Evolutionary conservation across 2,113 vertebrate species (phyloP), one percentile per base, ranked within the genome.

Genomic region (Glaucomys volans): DNA sequence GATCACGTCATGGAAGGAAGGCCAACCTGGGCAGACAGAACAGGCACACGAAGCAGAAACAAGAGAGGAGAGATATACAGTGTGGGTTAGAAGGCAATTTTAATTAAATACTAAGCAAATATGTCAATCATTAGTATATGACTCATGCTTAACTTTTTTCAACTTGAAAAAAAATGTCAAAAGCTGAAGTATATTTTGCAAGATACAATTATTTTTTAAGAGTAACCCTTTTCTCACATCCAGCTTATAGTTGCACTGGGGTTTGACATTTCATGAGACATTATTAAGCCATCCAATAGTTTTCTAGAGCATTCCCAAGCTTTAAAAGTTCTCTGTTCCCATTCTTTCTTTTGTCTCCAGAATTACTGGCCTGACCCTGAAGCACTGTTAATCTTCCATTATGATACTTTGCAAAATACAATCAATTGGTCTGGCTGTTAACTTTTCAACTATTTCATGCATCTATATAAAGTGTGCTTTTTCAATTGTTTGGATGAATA

Each of bases 1-100:
- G 95, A 99, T 92, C 88, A 99, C 98, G 91, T 99, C 99, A 5
- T 97, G 99, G 98, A 99, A 99, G 9, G 99, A 99, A 32, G 99
- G 99, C 99, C 99, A 99, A 84, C 99, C 99, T 99, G 97, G 93
- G 94, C 88, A 94, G 93, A 94, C 88, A 94, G 20, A 92, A 74
- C 28, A 35, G 57, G 26, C 91, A 97, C 8, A 44, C 44, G 35
- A 81, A 64, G 22, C 7, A n/a, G 4, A 85, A 88, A 62, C 35
- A 75, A 75, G 59, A 71, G 20, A 81, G 42, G 57, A 95, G 9
- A 96, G 40, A 94, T 4, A 89, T 13, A 94, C 0, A 75, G 40
- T 9, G 74, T 69, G 14, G 11, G 59, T 98, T 95, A 97, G 42
- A 90, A 79, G 32, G 47, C 3, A 37, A 35, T 13, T 94, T 87